These are phyloP conservation scores for Chaitophorus viminalis DNA, from an alignment of 2,888 invertebrate genomes.

Conservation along the genomic window DNA sequence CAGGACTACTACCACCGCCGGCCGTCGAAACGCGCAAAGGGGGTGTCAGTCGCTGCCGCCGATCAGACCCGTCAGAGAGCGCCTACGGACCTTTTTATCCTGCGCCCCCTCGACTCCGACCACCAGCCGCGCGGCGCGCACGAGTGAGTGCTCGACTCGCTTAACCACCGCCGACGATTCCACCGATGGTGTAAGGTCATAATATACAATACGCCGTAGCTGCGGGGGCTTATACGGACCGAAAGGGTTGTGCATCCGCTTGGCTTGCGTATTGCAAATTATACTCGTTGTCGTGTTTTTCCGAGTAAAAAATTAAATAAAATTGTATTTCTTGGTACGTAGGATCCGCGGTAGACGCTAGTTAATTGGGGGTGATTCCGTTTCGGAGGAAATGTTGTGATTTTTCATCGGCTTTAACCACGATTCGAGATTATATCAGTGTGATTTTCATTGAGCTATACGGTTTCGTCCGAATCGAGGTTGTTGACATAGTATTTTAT, in stretches of 20 bases:
- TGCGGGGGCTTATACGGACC: neutral
- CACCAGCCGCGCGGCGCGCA: neutral
- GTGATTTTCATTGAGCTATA: too few relatives aligned
- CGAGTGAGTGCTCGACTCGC: neutral
- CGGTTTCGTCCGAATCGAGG: too few relatives aligned
- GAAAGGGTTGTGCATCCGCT: neutral
- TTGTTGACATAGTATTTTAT: too few relatives aligned
- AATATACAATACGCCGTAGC: neutral
- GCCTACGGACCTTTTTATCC: constrained; percentile 25
- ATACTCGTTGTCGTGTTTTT: too few relatives aligned
- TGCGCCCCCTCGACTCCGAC: neutral
- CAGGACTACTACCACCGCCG: constrained; percentile 51
- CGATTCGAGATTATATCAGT: too few relatives aligned
- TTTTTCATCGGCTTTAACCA: too few relatives aligned
- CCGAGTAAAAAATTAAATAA: too few relatives aligned
- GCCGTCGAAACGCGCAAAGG: constrained; percentile 35
- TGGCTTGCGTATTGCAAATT: too few relatives aligned
- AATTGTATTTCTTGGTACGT: too few relatives aligned
- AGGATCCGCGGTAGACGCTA: too few relatives aligned
- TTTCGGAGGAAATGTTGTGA: too few relatives aligned
- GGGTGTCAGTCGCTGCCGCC: constrained; percentile 36
- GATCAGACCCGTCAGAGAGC: constrained; percentile 56
- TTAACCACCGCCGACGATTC: neutral
- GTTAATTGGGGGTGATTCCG: too few relatives aligned
- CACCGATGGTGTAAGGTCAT: neutral